phyloP scores from a whole-genome alignment of 2,888 invertebrate genomes.

The Drosophila rubida region DNA sequence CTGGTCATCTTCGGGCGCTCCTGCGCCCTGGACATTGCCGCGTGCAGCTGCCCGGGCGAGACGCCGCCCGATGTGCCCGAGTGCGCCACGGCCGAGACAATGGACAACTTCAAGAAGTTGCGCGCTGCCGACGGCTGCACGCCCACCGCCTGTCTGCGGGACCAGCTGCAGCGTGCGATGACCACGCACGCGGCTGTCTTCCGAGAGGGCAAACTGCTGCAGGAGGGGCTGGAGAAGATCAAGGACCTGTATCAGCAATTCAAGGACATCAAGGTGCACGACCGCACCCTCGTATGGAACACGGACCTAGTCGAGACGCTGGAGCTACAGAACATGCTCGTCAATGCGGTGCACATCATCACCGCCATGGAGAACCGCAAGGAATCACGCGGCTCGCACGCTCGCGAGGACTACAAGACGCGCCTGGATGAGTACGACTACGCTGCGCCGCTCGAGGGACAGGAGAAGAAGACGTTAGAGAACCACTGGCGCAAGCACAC shows the following conservation, averaged over 20 bases:
- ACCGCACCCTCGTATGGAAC: conserved; percentile 96
- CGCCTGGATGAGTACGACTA: conserved; percentile 96
- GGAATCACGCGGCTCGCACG: conserved; percentile 98
- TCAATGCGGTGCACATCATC: conserved; percentile 96
- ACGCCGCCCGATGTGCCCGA: conserved; percentile 88
- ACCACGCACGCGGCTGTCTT: conserved; percentile 99
- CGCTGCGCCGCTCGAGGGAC: conserved; percentile 94
- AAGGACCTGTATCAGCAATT: conserved; percentile 90
- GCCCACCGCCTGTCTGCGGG: conserved; percentile 92
- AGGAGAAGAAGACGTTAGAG: conserved; percentile 89
- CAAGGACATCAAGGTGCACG: conserved; percentile 91
- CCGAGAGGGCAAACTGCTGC: conserved; percentile 93
- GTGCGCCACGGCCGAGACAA: conserved; percentile 94
- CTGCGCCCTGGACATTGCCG: conserved; percentile 95
- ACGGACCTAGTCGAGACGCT: conserved; percentile 97
- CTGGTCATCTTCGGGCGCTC: conserved; percentile 98
- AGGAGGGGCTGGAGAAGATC: conserved; percentile 92
- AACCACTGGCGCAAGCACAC: conserved; percentile 99
- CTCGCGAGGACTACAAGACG: conserved; percentile 96
- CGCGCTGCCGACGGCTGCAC: conserved; percentile 91
- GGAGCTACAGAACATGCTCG: conserved; percentile 97
- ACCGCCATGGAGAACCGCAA: conserved; percentile 96
- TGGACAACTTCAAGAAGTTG: conserved; percentile 95
- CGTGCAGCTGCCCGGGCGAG: conserved; percentile 94
- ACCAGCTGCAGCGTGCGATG: conserved; percentile 98